Evolutionary conservation across 2,113 vertebrate species (phyloP).

Genomic region (Mirza zaza): DNA sequence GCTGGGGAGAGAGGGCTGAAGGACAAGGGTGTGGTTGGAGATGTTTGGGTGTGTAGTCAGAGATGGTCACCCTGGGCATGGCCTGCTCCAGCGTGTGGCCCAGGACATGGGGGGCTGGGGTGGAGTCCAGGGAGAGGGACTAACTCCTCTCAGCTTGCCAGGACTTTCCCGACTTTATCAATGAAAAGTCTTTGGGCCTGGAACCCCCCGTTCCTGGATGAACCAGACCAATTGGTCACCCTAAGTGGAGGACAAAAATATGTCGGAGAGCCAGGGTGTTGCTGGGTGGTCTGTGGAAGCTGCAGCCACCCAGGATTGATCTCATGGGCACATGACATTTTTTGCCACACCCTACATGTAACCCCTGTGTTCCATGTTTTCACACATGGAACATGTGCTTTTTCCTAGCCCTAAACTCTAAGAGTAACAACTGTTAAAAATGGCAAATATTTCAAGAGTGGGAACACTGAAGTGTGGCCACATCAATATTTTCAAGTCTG

Average conservation of each 20-base stretch:
- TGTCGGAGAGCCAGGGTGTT: not conserved
- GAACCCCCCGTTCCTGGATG: not conserved
- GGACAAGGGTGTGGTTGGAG: not conserved
- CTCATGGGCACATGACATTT: not conserved
- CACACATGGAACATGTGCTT: no score
- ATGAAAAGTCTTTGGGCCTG: not conserved
- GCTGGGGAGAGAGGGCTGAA: not conserved
- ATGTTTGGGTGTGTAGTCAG: no score
- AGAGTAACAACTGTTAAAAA: not conserved
- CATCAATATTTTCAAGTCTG: not conserved
- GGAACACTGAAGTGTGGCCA: not conserved
- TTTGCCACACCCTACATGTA: not conserved
- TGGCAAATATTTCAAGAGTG: not conserved
- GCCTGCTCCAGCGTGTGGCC: not conserved
- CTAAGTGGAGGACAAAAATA: not conserved
- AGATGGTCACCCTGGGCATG: not conserved
- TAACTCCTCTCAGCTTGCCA: not conserved
- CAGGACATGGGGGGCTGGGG: not conserved
- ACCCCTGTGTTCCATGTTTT: not conserved
- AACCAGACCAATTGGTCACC: fast-evolving
- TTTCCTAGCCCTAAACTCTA: not conserved
- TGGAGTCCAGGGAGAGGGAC: not conserved
- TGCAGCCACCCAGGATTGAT: not conserved
- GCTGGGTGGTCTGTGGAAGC: not conserved
- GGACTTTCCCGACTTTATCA: not conserved